Conservation (phyloP, 2,888 invertebrate genomes). For the Serripes groenlandicus region DNA sequence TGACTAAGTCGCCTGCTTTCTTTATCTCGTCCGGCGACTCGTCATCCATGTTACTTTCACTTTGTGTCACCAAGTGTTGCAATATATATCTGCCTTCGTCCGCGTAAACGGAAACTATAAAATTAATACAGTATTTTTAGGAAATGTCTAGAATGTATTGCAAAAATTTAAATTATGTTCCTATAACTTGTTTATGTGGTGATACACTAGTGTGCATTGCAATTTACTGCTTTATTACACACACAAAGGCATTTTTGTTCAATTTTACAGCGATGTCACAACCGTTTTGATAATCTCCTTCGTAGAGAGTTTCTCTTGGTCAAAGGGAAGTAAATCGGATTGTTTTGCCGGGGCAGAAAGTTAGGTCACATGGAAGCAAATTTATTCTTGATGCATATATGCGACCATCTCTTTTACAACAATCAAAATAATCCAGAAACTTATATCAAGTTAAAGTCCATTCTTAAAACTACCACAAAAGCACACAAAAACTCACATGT, state of each 20-base stretch:
- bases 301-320: neutral
- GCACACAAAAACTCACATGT: too few relatives aligned
- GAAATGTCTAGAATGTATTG: neutral
- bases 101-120: neutral
- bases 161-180: neutral
- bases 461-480: neutral
- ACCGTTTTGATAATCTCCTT: neutral
- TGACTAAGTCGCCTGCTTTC: slow-evolving; percentile 10
- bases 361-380: neutral
- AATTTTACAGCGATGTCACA: slow-evolving; percentile 4
- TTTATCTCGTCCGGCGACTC: neutral
- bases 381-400: neutral
- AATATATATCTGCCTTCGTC: neutral
- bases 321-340: neutral
- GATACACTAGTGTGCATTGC: neutral
- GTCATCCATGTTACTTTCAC: slow-evolving; percentile 7
- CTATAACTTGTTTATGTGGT: neutral
- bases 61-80: neutral
- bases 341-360: neutral
- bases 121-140: neutral
- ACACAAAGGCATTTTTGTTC: neutral
- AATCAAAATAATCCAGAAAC: neutral
- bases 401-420: too few relatives aligned
- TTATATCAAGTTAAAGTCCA: neutral
- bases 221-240: neutral